Conservation (phyloP, 1,140 invertebrate species). For the Wasmannia auropunctata region DNA sequence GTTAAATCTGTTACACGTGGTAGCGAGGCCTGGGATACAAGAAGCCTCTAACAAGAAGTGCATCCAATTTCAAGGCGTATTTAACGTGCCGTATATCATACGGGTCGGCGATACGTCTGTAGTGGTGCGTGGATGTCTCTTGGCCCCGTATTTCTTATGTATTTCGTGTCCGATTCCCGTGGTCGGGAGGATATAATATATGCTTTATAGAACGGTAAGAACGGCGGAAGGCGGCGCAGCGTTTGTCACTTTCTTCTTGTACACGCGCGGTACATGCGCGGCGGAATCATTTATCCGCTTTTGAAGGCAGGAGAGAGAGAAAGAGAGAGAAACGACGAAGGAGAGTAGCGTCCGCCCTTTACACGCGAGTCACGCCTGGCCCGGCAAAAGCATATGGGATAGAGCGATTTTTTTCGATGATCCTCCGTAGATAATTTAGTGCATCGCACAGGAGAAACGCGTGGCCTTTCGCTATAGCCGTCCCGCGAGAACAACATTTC, state of each 20-base stretch:
- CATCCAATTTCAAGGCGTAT: constrained; percentile 61
- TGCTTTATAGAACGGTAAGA: constrained; percentile 48
- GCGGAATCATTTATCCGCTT: constrained; percentile 55
- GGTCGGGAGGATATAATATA: neutral
- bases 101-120: constrained; percentile 4
- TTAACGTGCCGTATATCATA: constrained; percentile 59
- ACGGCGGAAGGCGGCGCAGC: constrained; percentile 23
- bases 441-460: constrained; percentile 15
- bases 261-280: neutral
- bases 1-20: constrained; percentile 48
- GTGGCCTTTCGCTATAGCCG: neutral
- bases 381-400: neutral
- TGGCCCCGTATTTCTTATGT: constrained; percentile 16
- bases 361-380: constrained; percentile 36
- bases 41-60: constrained; percentile 50
- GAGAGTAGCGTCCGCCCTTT: constrained; percentile 34
- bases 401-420: constrained; percentile 46
- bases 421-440: constrained; percentile 52
- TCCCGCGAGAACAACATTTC: constrained; percentile 61
- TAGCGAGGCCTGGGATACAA: constrained; percentile 27
- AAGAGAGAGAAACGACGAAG: constrained; percentile 17
- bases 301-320: constrained; percentile 26
- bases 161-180: constrained; percentile 37
- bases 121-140: neutral
- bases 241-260: constrained; percentile 41